These are phyloP conservation scores for Lasiommata megera DNA, from an alignment of 2,888 invertebrate genomes.

Conservation along the genomic window DNA sequence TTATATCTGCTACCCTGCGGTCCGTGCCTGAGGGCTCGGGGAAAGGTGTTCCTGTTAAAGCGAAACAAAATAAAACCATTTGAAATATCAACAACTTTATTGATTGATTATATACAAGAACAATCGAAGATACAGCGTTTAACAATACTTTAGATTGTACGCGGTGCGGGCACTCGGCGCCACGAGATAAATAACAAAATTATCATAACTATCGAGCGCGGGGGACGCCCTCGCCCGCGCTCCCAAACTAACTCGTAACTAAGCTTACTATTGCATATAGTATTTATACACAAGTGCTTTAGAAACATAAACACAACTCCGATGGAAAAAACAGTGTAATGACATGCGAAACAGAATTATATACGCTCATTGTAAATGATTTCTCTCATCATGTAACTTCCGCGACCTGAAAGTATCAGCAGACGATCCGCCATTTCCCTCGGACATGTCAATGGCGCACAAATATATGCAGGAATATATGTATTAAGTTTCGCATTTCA, in stretches of 20 bases:
- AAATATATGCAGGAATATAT: no score
- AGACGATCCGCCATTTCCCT: no score
- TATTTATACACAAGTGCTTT: conserved; percentile 1
- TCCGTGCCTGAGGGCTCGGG: no score
- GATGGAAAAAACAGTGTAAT: no score
- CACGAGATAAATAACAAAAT: conserved; percentile 30
- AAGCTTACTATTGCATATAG: background rate
- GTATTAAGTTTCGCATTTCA: no score
- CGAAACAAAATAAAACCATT: conserved; percentile 40
- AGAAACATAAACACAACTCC: background rate
- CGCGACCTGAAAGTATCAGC: no score
- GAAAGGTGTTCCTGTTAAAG: background rate
- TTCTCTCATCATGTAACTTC: no score
- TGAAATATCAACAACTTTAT: conserved; percentile 80
- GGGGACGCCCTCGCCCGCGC: background rate
- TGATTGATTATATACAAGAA: conserved; percentile 79
- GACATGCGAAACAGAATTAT: no score
- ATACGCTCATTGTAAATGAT: no score
- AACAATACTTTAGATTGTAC: conserved; percentile 46
- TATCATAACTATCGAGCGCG: background rate
- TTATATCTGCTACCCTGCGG: no score
- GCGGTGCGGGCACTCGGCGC: conserved; percentile 32
- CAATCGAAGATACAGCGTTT: conserved; percentile 67
- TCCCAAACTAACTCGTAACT: background rate
- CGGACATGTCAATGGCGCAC: no score